phyloP scores from a whole-genome alignment of 2,888 invertebrate species.

The Scaptomyza parva region DNA sequence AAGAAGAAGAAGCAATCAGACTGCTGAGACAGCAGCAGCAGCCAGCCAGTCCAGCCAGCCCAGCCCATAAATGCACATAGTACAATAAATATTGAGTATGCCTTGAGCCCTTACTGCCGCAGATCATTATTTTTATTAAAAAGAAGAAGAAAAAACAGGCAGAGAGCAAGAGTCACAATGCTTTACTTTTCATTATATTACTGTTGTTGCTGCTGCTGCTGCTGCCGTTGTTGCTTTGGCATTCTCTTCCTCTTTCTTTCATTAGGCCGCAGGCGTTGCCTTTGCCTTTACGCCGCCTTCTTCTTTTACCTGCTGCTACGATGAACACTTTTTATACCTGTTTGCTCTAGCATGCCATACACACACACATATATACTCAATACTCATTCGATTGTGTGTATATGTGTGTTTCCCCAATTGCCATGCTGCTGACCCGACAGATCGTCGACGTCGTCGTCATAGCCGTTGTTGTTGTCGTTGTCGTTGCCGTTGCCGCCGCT shows the following conservation, averaged over 20 bases:
- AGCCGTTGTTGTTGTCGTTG: conserved; percentile 16
- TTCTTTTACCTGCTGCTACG: conserved; percentile 46
- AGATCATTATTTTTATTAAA: conserved; percentile 32
- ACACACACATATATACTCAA: neutral
- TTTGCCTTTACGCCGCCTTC: conserved; percentile 32
- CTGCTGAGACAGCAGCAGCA: conserved; percentile 20
- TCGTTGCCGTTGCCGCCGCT: conserved; percentile 38
- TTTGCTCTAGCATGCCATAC: conserved; percentile 48
- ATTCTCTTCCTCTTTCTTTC: conserved; percentile 66
- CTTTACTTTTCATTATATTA: conserved; percentile 41
- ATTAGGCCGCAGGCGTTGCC: conserved; percentile 45
- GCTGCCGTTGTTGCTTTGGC: conserved; percentile 25
- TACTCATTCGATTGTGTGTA: conserved; percentile 25
- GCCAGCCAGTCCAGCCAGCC: too few species aligned
- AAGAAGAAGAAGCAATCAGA: conserved; percentile 15
- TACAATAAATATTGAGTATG: conserved; percentile 22
- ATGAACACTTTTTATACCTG: conserved; percentile 75
- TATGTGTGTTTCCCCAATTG: conserved; percentile 53
- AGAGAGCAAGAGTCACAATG: conserved; percentile 26
- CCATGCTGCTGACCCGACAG: conserved; percentile 66
- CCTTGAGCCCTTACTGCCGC: conserved; percentile 33
- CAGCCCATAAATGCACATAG: conserved; percentile 33
- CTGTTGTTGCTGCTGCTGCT: conserved; percentile 22
- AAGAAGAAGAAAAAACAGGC: too few species aligned
- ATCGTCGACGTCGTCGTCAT: conserved; percentile 46